These are phyloP conservation scores for Anseranas semipalmata DNA, from an alignment of 2,113 vertebrate genomes.

Conservation along the genomic window DNA sequence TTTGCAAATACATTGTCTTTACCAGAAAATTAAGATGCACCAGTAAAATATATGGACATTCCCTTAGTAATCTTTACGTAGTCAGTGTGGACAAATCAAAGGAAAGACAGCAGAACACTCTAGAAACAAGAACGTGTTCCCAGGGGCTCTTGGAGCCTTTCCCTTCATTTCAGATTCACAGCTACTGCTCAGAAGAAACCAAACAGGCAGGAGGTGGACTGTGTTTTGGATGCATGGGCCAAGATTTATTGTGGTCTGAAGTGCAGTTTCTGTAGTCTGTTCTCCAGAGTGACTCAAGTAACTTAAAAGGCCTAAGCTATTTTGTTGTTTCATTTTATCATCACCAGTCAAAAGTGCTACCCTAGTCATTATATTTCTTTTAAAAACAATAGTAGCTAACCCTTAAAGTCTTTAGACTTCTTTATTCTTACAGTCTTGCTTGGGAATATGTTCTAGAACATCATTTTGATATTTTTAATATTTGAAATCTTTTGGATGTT, in stretches of 20 bases:
- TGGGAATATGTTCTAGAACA: rapidly evolving
- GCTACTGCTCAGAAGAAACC: background rate
- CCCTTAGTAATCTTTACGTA: background rate
- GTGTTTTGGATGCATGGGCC: background rate
- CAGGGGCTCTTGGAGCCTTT: background rate
- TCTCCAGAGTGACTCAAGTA: background rate
- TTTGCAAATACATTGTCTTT: background rate
- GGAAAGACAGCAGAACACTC: background rate
- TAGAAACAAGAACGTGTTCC: rapidly evolving
- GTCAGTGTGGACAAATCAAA: background rate
- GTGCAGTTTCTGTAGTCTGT: background rate
- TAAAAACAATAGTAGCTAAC: background rate
- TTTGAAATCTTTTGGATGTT: rapidly evolving
- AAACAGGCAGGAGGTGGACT: rapidly evolving
- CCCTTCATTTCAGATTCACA: no score
- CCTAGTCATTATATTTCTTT: background rate
- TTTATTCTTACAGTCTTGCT: no score
- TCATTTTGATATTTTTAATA: background rate
- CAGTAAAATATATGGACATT: rapidly evolving
- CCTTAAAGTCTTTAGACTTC: no score
- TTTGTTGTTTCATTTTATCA: background rate
- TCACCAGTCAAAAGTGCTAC: background rate
- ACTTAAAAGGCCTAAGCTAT: background rate
- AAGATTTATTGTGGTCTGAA: background rate
- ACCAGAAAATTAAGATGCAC: background rate